phyloP scores from a whole-genome alignment of 2,888 invertebrate genomes.

The Seira sanloemensis region DNA sequence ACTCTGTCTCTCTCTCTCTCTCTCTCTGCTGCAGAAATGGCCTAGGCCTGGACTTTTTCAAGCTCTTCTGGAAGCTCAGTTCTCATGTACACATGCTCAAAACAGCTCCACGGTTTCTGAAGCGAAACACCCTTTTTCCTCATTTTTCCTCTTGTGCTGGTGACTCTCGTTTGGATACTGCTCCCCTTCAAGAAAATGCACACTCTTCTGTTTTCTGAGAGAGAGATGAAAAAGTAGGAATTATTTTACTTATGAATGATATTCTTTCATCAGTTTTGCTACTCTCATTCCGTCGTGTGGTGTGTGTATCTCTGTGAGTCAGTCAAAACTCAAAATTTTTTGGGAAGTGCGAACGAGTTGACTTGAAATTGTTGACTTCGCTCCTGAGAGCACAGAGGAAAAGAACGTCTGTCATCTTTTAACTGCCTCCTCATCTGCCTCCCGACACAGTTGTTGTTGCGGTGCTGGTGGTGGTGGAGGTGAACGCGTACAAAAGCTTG shows the following conservation, averaged over 20 bases:
- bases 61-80: neutral
- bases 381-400: neutral
- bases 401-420: neutral
- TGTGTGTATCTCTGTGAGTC: neutral
- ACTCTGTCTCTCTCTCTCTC: too few species aligned
- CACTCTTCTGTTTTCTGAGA: neutral
- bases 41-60: neutral
- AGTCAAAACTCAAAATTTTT: too few species aligned
- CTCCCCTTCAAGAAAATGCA: neutral
- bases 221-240: neutral
- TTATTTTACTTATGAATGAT: neutral
- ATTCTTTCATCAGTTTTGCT: neutral
- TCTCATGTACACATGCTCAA: constrained; percentile 35
- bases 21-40: neutral
- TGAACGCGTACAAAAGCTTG: too few species aligned
- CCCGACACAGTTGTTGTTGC: neutral
- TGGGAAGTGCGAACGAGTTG: neutral
- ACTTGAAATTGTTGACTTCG: too few species aligned
- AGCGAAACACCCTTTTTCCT: constrained; percentile 27
- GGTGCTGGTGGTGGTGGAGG: neutral
- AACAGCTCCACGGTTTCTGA: constrained; percentile 12
- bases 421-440: too few species aligned
- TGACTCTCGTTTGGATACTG: constrained; percentile 2
- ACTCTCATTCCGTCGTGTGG: neutral
- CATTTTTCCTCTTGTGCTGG: constrained; percentile 10